Percentiles rank a stretch among this genome's conserved stretches.
These are phyloP conservation scores for Heteropelma amictum DNA, from an alignment of 2,888 invertebrate genomes.

Conservation along the genomic window DNA sequence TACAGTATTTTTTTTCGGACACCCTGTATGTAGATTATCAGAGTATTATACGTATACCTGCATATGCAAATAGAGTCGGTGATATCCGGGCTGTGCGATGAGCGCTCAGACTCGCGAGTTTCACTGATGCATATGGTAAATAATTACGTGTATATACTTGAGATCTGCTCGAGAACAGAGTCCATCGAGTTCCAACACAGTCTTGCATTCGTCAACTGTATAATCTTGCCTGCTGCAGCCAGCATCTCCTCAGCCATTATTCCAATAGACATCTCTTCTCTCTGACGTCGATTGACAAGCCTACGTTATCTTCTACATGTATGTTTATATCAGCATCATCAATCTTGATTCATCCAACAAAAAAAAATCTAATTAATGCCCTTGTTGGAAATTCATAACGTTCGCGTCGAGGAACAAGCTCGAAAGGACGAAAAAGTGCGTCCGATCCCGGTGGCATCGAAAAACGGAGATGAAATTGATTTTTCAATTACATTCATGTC, in stretches of 20 bases:
- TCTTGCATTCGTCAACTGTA: constrained; percentile 24
- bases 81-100: constrained; percentile 41
- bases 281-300: constrained; percentile 19
- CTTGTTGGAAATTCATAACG: no score
- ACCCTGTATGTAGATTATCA: no score
- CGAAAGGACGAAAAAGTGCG: not conserved
- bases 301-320: not conserved
- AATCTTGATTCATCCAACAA: no score
- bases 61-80: constrained; percentile 43
- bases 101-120: constrained; percentile 45
- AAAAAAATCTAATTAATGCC: no score
- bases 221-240: constrained; percentile 13
- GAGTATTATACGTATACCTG: constrained; percentile 1
- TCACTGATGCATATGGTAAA: not conserved
- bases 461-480: constrained; percentile 33
- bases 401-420: no score
- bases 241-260: not conserved
- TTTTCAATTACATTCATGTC: constrained; percentile 41
- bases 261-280: constrained; percentile 11
- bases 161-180: constrained; percentile 24
- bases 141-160: not conserved
- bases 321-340: not conserved
- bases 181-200: constrained; percentile 21
- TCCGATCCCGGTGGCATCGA: not conserved
- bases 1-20: no score